Evolutionary conservation across 2,797 vertebrate species (phyloP).

Genomic region (Erithacus rubecula): DNA sequence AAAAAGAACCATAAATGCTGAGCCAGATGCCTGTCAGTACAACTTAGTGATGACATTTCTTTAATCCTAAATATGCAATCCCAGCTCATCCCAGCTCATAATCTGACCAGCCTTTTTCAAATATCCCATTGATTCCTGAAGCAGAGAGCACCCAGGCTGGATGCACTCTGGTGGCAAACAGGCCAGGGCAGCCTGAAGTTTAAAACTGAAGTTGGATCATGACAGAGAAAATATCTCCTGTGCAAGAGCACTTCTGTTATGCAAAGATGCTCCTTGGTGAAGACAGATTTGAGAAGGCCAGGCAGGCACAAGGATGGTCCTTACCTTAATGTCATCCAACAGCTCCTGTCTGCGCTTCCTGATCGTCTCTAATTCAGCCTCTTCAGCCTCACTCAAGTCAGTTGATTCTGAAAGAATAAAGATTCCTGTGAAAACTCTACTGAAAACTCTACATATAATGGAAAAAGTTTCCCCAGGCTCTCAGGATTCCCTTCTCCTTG

Average conservation of each 20-base stretch:
- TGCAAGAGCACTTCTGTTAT: not conserved
- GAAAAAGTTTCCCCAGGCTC: not conserved
- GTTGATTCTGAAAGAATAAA: constrained; percentile 53
- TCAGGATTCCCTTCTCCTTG: not conserved
- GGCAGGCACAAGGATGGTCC: not conserved
- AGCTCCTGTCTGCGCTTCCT: constrained; percentile 69
- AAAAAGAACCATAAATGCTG: not conserved
- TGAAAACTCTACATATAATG: not conserved
- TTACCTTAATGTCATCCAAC: constrained; percentile 78
- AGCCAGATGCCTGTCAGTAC: not conserved
- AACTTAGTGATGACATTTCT: not conserved
- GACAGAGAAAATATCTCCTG: not conserved
- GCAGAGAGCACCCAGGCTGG: not conserved
- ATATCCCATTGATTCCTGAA: not conserved
- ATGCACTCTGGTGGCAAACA: not conserved
- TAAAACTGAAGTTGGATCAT: not conserved
- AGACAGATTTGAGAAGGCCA: not conserved
- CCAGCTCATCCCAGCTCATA: not conserved
- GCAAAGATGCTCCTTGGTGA: not conserved
- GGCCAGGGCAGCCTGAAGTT: not conserved
- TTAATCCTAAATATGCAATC: not conserved
- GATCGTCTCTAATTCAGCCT: constrained; percentile 72
- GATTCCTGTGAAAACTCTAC: not conserved
- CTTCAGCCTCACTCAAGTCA: constrained; percentile 65
- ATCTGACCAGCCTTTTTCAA: not conserved